Evolutionary conservation across 1,140 invertebrate genomes (phyloP), one percentile per base, ranked within the genome.

Genomic region (Drosophila ironensis): DNA sequence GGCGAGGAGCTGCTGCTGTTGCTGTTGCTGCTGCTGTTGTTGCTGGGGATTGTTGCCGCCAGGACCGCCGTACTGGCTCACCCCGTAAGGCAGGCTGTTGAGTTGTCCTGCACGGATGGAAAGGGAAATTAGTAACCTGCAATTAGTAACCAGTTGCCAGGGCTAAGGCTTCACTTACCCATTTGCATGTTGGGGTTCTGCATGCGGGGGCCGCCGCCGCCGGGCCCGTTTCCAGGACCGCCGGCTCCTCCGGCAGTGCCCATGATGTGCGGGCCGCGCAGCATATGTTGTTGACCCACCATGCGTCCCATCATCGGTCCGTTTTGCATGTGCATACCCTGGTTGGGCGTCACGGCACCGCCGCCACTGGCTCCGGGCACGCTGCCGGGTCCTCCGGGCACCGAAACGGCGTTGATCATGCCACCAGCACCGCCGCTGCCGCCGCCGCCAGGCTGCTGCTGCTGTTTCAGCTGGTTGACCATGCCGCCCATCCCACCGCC

Each of bases 271-370:
- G 88, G 84, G 2, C 87, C 87, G 8, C 88, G 87, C 1, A 89
- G 30, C 63, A 89, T 81, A 52, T 92, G 90, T 53, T 90, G 92
- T 50, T 93, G 92, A 81, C 93, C 92, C 0, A 91, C 91, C 20
- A 93, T 92, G 7, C 92, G 89, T 0, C 92, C 76, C 90, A 94
- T 92, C 90, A 94, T 92, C 1, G 94, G 93, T 6, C 95, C 95
- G 78, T 95, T 96, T 88, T 94, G 94, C 69, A 89, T 82, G 64
- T 91, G 90, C 63, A 90, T 90, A 6, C 88, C 87, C 71, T 91
- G 91, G 27, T 89, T 84, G 3, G 80, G 42, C 2, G 66, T 67
- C 28, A 61, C 56, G 14, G 75, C 81, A n/a, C 70, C 74, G 8
- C 68, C 73, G 4, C 72, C 77, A 22, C 71, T 74, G 8, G 72